Evolutionary conservation across 1,140 invertebrate species (phyloP).

Genomic region (Scaptomyza pallida): DNA sequence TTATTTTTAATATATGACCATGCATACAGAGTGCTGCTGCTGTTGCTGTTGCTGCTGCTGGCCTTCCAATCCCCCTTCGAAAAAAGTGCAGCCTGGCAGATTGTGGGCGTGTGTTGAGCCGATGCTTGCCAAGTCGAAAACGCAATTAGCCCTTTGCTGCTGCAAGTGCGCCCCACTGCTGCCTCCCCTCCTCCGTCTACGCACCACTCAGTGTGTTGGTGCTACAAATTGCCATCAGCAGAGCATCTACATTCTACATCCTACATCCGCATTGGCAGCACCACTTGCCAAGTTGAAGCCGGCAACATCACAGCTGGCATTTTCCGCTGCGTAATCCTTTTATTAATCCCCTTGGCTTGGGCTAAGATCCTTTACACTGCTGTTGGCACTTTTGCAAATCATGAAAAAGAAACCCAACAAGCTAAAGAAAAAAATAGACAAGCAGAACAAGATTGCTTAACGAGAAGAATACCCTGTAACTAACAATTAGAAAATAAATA

Average conservation of each 20-base stretch:
- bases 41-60: conserved; percentile 16
- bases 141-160: conserved; percentile 65
- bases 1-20: conserved; percentile 78
- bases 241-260: conserved; percentile 29
- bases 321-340: conserved; percentile 81
- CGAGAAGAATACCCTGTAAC: conserved; percentile 11
- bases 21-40: conserved; percentile 45
- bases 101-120: conserved; percentile 31
- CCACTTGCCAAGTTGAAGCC: conserved; percentile 59
- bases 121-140: conserved; percentile 49
- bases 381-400: conserved; percentile 79
- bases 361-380: conserved; percentile 78
- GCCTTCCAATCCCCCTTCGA: neutral
- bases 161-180: conserved; percentile 41
- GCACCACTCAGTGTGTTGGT: conserved; percentile 46
- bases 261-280: conserved; percentile 55
- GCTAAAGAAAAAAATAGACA: conserved; percentile 32
- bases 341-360: conserved; percentile 79
- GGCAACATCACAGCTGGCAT: conserved; percentile 73
- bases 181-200: neutral
- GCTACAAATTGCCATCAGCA: conserved; percentile 76
- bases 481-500: too few species aligned
- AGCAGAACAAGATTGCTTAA: conserved; percentile 2
- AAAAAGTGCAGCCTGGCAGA: conserved; percentile 61
- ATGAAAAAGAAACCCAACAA: conserved; percentile 59